phyloP scores from a whole-genome alignment of 2,888 invertebrate species.

The Hymenopus coronatus region DNA sequence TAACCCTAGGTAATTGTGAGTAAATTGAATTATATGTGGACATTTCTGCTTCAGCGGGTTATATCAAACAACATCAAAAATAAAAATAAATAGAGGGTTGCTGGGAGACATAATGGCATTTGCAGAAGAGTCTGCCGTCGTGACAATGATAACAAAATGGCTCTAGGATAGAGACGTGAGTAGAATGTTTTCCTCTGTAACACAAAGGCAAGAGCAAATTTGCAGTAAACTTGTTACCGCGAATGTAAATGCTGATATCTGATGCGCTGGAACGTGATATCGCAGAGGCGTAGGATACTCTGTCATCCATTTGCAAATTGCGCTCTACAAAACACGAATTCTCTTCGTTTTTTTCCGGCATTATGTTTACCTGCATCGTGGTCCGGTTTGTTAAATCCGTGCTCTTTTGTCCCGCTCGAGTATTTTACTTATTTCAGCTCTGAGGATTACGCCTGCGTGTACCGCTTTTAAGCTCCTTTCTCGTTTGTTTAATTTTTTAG shows the following conservation, averaged over 20 bases:
- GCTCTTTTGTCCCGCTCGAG: neutral
- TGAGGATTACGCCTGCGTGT: neutral
- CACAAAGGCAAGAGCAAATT: neutral
- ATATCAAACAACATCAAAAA: neutral
- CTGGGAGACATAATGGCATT: neutral
- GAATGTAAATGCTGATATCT: neutral
- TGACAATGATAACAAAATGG: neutral
- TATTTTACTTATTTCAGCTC: neutral
- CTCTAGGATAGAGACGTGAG: neutral
- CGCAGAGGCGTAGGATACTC: neutral
- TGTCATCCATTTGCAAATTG: neutral
- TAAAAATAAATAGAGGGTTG: neutral
- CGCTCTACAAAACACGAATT: neutral
- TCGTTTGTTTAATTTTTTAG: neutral
- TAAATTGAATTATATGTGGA: neutral
- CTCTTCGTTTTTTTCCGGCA: neutral
- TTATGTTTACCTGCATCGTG: neutral
- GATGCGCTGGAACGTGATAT: neutral
- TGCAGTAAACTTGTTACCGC: neutral
- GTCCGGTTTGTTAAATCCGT: neutral
- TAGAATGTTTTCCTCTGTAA: neutral
- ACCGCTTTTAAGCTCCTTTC: neutral
- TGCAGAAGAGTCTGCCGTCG: neutral
- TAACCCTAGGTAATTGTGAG: neutral
- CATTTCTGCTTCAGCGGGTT: neutral